These are phyloP conservation scores for Enteromius unitaeniatus DNA, from an alignment of 2,797 vertebrate genomes.

Conservation along the genomic window DNA sequence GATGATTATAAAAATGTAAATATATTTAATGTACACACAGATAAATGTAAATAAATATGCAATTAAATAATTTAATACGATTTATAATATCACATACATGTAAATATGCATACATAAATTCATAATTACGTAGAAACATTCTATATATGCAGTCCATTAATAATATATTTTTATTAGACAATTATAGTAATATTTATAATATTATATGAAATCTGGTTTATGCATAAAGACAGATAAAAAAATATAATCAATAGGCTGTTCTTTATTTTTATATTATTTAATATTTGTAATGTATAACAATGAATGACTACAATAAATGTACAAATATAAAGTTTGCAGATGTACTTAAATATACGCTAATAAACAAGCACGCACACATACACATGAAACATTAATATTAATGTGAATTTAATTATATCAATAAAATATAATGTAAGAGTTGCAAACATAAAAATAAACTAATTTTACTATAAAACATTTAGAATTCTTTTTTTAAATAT, in stretches of 20 bases:
- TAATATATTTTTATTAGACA: neutral
- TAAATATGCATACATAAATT: neutral
- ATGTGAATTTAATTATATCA: neutral
- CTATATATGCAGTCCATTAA: neutral
- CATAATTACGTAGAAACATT: neutral
- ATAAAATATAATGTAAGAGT: neutral
- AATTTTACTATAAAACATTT: neutral
- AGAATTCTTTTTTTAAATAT: neutral
- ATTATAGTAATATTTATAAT: neutral
- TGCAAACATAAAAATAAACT: neutral
- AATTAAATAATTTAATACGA: neutral
- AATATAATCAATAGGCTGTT: neutral
- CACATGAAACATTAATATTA: neutral
- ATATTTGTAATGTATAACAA: neutral
- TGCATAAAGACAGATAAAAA: neutral
- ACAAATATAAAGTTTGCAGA: neutral
- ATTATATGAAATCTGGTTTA: neutral
- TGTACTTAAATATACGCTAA: neutral
- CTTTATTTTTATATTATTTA: neutral
- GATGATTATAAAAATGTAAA: neutral
- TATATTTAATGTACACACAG: neutral
- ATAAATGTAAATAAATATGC: neutral
- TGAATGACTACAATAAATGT: neutral
- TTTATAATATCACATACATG: constrained; percentile 21
- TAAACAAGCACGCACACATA: too few species aligned